Conservation (phyloP, 2,113 vertebrate genomes). For the Bubo blakistoni region DNA sequence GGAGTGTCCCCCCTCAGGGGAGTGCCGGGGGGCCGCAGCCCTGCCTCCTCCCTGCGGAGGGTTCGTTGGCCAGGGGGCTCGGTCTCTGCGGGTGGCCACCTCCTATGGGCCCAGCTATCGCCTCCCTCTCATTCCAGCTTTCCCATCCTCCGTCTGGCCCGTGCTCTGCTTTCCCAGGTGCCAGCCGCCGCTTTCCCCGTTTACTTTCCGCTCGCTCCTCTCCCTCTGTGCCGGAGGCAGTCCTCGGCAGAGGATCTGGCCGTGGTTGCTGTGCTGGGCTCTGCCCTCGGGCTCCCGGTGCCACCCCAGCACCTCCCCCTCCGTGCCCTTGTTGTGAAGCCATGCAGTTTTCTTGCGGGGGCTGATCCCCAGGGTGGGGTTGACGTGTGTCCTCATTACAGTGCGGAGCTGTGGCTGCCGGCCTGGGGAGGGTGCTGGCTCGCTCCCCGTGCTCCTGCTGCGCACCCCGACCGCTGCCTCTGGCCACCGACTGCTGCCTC, state of each 20-base stretch:
- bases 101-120: neutral
- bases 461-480: accelerated
- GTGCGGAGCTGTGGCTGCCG: neutral
- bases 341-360: neutral
- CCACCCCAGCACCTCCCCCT: neutral
- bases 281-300: neutral
- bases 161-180: neutral
- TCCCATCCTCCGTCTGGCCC: neutral
- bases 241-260: neutral
- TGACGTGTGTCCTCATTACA: accelerated
- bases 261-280: accelerated
- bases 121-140: neutral
- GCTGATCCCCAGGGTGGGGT: accelerated
- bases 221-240: accelerated
- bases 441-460: accelerated
- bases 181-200: neutral
- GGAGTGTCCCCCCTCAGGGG: neutral
- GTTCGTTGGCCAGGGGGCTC: accelerated
- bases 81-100: accelerated
- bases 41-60: neutral
- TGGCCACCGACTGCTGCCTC: accelerated
- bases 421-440: neutral
- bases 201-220: neutral
- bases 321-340: accelerated
- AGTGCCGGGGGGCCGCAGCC: neutral